phyloP scores from a whole-genome alignment of 2,888 invertebrate species.

The Sicus ferrugineus region DNA sequence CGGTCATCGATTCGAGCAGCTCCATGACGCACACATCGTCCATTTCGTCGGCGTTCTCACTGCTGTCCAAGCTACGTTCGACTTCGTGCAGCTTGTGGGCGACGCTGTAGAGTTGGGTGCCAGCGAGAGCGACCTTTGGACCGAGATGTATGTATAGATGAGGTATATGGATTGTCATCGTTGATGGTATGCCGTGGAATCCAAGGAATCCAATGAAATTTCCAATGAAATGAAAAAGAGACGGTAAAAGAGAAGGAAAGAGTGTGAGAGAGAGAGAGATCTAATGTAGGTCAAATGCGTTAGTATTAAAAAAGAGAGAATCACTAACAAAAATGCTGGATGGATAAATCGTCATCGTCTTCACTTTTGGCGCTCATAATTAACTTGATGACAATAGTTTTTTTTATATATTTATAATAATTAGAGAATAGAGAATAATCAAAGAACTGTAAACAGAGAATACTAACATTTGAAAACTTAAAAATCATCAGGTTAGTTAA shows the following conservation, averaged over 20 bases:
- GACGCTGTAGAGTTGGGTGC: constrained; percentile 76
- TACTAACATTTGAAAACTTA: background rate
- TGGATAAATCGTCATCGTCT: too few relatives aligned
- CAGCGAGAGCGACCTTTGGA: constrained; percentile 76
- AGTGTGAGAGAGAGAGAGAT: background rate
- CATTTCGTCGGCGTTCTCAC: constrained; percentile 52
- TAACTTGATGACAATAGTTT: too few relatives aligned
- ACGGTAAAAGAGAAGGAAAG: background rate
- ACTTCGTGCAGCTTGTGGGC: constrained; percentile 78
- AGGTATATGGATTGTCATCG: too few relatives aligned
- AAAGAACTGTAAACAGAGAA: too few relatives aligned
- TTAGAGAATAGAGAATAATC: too few relatives aligned
- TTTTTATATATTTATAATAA: too few relatives aligned
- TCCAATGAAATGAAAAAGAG: background rate
- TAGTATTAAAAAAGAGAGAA: background rate
- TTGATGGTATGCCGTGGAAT: background rate
- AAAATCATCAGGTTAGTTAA: too few relatives aligned
- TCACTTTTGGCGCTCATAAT: too few relatives aligned
- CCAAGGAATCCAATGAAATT: background rate
- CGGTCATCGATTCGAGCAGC: constrained; percentile 78
- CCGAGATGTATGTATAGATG: background rate
- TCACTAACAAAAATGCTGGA: background rate
- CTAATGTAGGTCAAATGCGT: constrained; percentile 16
- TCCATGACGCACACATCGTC: constrained; percentile 75
- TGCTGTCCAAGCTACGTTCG: constrained; percentile 66